Conservation (phyloP, 1,140 invertebrate genomes). For the Cydia strobilella region DNA sequence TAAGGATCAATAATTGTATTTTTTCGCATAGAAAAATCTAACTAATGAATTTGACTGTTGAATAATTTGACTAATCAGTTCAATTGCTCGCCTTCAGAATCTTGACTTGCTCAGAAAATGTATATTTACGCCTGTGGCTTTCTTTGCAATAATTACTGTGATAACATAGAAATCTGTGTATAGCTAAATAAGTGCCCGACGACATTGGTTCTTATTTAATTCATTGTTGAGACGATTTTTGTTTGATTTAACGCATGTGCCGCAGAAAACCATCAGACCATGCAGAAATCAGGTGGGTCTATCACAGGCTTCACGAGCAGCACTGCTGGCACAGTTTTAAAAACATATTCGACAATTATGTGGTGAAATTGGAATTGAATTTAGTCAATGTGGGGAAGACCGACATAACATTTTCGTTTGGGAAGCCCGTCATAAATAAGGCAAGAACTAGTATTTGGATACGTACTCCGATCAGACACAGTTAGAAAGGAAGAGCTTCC, state of each 20-base stretch:
- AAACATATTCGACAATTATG: neutral
- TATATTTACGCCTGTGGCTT: neutral
- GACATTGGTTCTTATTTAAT: neutral
- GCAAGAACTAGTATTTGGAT: too few relatives aligned
- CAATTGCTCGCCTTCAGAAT: too few relatives aligned
- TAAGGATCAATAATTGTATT: too few relatives aligned
- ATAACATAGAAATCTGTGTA: slow-evolving; percentile 35
- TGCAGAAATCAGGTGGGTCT: slow-evolving; percentile 69
- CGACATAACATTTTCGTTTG: too few relatives aligned
- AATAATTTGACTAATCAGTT: too few relatives aligned
- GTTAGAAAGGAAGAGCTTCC: too few relatives aligned
- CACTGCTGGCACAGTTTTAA: neutral
- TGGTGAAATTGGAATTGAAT: too few relatives aligned
- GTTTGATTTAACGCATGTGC: slow-evolving; percentile 63
- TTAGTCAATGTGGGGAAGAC: too few relatives aligned
- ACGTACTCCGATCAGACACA: too few relatives aligned
- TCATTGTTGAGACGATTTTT: slow-evolving; percentile 37
- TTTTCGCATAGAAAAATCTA: too few relatives aligned
- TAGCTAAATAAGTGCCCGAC: neutral
- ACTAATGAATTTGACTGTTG: too few relatives aligned
- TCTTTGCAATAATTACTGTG: neutral
- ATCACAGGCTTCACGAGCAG: slow-evolving; percentile 17
- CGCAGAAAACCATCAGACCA: slow-evolving; percentile 59
- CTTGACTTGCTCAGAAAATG: neutral
- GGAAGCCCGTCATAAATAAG: too few relatives aligned